Percentiles rank a stretch among this genome's conserved stretches.
These are phyloP conservation scores for Tychaedon coryphoeus DNA, from an alignment of 2,113 vertebrate species.

Conservation along the genomic window DNA sequence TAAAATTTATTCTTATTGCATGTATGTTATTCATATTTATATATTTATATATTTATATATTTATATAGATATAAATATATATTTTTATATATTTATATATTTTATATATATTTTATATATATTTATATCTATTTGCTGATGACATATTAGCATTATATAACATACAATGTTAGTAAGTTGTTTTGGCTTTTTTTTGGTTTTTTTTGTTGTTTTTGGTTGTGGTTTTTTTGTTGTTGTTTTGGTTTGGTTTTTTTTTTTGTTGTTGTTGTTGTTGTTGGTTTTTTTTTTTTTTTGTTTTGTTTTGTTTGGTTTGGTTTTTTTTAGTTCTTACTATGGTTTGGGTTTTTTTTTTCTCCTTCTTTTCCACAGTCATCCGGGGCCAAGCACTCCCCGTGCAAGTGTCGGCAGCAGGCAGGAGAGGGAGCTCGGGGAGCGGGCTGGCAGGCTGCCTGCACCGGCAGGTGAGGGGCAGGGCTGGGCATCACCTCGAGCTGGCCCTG, in stretches of 20 bases:
- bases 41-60: background rate
- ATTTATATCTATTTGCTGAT: background rate
- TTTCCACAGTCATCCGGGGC: background rate
- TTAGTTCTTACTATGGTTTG: background rate
- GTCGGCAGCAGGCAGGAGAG: background rate
- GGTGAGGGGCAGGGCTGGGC: background rate
- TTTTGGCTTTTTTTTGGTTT: background rate
- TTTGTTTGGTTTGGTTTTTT: too few species aligned
- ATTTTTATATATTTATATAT: background rate
- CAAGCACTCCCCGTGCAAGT: background rate
- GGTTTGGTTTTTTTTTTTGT: background rate
- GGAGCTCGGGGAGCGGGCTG: background rate
- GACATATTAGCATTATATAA: too few species aligned
- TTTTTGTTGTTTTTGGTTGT: background rate
- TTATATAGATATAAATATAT: too few species aligned
- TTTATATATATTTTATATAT: too few species aligned
- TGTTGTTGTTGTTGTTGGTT: background rate
- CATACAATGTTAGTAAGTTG: background rate
- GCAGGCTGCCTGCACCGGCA: background rate
- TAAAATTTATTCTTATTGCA: too few species aligned
- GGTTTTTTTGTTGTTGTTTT: background rate
- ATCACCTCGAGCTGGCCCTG: background rate
- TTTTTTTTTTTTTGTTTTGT: too few species aligned
- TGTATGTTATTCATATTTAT: accelerated
- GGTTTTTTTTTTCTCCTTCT: accelerated